A percentile compares a stretch with the other conserved stretches of the same genome.
Conservation (phyloP, 2,113 vertebrate genomes). For the Machaerirhynchus nigripectus region DNA sequence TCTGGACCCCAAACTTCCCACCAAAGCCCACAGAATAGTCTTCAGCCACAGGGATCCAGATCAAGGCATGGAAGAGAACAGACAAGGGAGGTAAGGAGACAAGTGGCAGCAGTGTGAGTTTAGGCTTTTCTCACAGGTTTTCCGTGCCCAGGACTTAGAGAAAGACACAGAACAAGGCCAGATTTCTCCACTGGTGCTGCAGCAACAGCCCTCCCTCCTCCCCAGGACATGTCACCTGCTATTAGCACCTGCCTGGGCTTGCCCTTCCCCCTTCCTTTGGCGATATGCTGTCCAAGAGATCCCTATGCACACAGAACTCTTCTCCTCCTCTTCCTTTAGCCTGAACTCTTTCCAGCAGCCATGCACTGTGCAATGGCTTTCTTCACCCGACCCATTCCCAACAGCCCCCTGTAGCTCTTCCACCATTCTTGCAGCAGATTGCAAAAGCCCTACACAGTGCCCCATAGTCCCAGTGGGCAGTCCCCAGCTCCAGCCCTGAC, state of each 20-base stretch:
- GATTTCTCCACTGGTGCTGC: not conserved
- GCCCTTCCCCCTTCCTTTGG: not conserved
- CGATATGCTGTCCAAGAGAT: not conserved
- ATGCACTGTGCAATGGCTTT: not conserved
- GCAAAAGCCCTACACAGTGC: not conserved
- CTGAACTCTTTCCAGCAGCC: not conserved
- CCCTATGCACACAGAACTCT: not conserved
- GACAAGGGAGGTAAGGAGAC: not conserved
- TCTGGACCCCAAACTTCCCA: conserved; percentile 82
- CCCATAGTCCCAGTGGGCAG: not conserved
- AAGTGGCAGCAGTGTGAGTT: not conserved
- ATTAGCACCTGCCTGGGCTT: not conserved
- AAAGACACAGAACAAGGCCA: not conserved
- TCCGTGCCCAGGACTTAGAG: not conserved
- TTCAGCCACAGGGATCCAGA: conserved; percentile 10
- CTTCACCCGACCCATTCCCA: not conserved
- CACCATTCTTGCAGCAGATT: not conserved
- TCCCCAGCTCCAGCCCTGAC: not conserved
- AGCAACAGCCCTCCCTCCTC: not conserved
- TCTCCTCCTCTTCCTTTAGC: not conserved
- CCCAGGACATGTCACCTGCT: not conserved
- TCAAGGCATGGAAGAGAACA: not conserved
- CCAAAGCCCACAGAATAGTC: conserved; percentile 66
- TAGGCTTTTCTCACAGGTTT: not conserved
- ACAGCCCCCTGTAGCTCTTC: not conserved